phyloP scores from a whole-genome alignment of 1,140 invertebrate species.

The Contarinia nasturtii region DNA sequence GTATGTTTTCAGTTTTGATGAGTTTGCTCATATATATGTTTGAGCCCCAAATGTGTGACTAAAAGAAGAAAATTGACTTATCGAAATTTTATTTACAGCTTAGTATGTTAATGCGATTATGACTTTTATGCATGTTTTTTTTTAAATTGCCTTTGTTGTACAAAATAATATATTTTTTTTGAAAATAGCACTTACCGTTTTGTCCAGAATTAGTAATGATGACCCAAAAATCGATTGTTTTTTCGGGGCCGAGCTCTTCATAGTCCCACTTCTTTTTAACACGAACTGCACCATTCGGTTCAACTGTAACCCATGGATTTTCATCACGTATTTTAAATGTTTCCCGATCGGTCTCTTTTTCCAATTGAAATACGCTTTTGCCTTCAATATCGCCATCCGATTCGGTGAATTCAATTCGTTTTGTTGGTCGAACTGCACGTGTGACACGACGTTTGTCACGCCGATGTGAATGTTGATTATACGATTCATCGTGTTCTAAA shows the following conservation, averaged over 20 bases:
- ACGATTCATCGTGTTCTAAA: slow-evolving; percentile 28
- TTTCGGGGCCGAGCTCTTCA: slow-evolving; percentile 85
- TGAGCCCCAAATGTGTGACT: too few species aligned
- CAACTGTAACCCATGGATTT: slow-evolving; percentile 85
- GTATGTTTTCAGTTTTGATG: too few species aligned
- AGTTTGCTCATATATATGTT: too few species aligned
- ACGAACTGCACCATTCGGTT: slow-evolving; percentile 72
- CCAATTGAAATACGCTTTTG: slow-evolving; percentile 70
- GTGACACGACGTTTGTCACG: slow-evolving; percentile 64
- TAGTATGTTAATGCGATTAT: too few species aligned
- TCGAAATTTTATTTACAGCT: too few species aligned
- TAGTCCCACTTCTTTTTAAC: slow-evolving; percentile 96
- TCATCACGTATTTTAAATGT: slow-evolving; percentile 85
- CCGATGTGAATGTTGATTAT: slow-evolving; percentile 34
- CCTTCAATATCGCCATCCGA: slow-evolving; percentile 75
- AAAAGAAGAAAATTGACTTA: too few species aligned
- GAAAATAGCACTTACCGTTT: slow-evolving; percentile 40
- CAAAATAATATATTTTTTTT: too few species aligned
- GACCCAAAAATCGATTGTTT: slow-evolving; percentile 92
- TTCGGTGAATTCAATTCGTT: slow-evolving; percentile 80
- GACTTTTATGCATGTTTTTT: too few species aligned
- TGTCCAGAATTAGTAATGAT: slow-evolving; percentile 77
- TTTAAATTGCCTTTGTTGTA: too few species aligned
- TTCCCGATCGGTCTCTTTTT: slow-evolving; percentile 80
- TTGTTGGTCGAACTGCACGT: slow-evolving; percentile 72